Base-by-base conservation (phyloP, 2,113 vertebrate species). In the Prietella phreatophila region DNA sequence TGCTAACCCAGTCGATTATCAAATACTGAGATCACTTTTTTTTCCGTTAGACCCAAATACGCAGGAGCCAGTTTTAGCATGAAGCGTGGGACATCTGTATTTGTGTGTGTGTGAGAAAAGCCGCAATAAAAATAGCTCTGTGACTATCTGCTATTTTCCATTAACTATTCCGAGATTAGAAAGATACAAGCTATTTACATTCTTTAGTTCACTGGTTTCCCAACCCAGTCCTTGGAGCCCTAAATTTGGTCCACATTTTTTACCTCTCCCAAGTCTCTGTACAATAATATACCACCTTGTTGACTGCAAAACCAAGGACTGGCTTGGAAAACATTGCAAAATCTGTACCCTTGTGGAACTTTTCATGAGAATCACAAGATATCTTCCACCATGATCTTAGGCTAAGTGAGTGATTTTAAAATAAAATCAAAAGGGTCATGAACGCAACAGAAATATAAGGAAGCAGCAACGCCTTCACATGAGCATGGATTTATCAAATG, bases 111-210 rank as follows among this genome's bases (percentile, higher is more conserved):
- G 15, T 75, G 56, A 65, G 58, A 86, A 33, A 42, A n/a, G 9
- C n/a, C 53, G n/a, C 9, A 25, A 17, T 89, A 86, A 86, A 89
- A 89, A 86, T 78, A 87, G 81, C 61, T 19, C 10, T 30, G 27
- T 53, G 56, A 78, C 42, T 61, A 15, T 56, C 36, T 86, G 5
- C 56, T 86, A 39, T 76, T 86, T 76, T 55, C 79, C 61, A 60
- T 27, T 67, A 25, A 33, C 53, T 56, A 63, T 73, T 81, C 83
- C 55, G 82, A 84, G 75, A 71, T 81, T 85, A 42, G 73, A 84
- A 67, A 39, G 56, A 56, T 56, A 27, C 22, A 39, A 55, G 83
- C 2, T 36, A 65, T 86, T 86, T 69, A 82, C 61, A 86, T 86
- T 69, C 85, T 39, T 80, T 81, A 27, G 47, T 56, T 30, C 47